Conservation (phyloP, 2,888 invertebrate species). For the Eupithecia tripunctaria region DNA sequence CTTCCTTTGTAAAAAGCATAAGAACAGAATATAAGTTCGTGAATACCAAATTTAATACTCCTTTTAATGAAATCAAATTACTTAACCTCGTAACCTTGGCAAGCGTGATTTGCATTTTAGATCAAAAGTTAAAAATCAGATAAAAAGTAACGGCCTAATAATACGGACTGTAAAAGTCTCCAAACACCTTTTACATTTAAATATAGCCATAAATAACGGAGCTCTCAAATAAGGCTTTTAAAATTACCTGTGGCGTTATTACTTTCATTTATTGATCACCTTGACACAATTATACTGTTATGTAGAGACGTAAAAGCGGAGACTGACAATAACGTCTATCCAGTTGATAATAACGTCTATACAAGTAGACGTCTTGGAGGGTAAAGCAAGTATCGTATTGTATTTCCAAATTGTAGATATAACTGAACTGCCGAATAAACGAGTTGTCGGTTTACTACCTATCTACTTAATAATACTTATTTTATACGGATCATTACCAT, state of each 20-base stretch:
- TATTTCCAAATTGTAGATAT: neutral
- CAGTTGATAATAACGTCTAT: neutral
- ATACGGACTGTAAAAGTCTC: slow-evolving; percentile 33
- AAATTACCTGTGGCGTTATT: slow-evolving; percentile 7
- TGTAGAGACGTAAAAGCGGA: neutral
- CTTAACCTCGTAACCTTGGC: slow-evolving; percentile 45
- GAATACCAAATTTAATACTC: slow-evolving; percentile 35
- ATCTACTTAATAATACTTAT: slow-evolving; percentile 18
- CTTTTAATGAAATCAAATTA: slow-evolving; percentile 55
- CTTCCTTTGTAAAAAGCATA: neutral
- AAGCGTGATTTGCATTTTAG: slow-evolving; percentile 63
- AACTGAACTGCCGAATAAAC: slow-evolving; percentile 2
- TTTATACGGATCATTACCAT: slow-evolving; percentile 52
- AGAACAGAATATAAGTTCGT: slow-evolving; percentile 13
- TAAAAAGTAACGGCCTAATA: slow-evolving; percentile 37
- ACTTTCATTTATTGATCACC: slow-evolving; percentile 4
- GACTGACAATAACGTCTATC: neutral
- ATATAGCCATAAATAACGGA: slow-evolving; percentile 25
- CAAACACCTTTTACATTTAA: slow-evolving; percentile 35
- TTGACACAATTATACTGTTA: neutral
- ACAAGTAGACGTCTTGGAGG: neutral
- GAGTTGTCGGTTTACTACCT: neutral
- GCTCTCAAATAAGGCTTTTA: slow-evolving; percentile 18
- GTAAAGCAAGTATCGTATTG: neutral
- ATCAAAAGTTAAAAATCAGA: slow-evolving; percentile 47